Evolutionary conservation across 2,888 invertebrate species (phyloP).

Genomic region (Apoderus coryli): DNA sequence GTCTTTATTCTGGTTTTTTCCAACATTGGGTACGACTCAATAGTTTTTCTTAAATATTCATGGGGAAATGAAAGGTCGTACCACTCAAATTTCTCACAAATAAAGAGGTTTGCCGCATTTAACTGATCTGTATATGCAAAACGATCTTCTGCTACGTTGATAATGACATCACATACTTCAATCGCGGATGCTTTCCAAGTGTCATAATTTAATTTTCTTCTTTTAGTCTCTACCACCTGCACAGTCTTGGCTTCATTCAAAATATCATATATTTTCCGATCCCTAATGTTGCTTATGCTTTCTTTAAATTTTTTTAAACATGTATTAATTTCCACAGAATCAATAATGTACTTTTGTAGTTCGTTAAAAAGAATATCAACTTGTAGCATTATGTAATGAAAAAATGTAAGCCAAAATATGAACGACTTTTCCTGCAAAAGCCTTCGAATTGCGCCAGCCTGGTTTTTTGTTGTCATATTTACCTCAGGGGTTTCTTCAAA

Average conservation of each 20-base stretch:
- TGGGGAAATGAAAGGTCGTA: background rate
- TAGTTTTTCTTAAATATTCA: slow-evolving; percentile 1
- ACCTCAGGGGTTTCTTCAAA: slow-evolving; percentile 4
- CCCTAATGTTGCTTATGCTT: slow-evolving; percentile 5
- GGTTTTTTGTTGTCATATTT: slow-evolving; percentile 5
- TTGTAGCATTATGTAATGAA: slow-evolving; percentile 5
- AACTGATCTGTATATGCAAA: slow-evolving; percentile 4
- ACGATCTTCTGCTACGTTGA: slow-evolving; percentile 7
- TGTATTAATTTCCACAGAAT: background rate
- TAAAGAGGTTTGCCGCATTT: too few relatives aligned
- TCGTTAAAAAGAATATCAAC: too few relatives aligned
- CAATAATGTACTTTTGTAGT: slow-evolving; percentile 1
- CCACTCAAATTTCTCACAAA: slow-evolving; percentile 3
- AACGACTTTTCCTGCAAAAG: slow-evolving; percentile 7
- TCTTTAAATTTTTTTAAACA: slow-evolving; percentile 6
- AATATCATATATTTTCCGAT: slow-evolving; percentile 7
- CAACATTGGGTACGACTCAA: slow-evolving; percentile 3
- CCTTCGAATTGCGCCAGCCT: slow-evolving; percentile 5
- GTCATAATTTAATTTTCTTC: slow-evolving; percentile 6
- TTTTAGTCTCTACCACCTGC: slow-evolving; percentile 4
- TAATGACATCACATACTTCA: slow-evolving; percentile 7
- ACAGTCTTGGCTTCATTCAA: slow-evolving; percentile 3
- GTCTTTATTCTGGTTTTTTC: slow-evolving; percentile 7
- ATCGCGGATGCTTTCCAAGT: slow-evolving; percentile 5
- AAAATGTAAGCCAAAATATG: slow-evolving; percentile 8